phyloP scores from a whole-genome alignment of 2,113 vertebrate species.

The Heterotilapia buettikoferi region DNA sequence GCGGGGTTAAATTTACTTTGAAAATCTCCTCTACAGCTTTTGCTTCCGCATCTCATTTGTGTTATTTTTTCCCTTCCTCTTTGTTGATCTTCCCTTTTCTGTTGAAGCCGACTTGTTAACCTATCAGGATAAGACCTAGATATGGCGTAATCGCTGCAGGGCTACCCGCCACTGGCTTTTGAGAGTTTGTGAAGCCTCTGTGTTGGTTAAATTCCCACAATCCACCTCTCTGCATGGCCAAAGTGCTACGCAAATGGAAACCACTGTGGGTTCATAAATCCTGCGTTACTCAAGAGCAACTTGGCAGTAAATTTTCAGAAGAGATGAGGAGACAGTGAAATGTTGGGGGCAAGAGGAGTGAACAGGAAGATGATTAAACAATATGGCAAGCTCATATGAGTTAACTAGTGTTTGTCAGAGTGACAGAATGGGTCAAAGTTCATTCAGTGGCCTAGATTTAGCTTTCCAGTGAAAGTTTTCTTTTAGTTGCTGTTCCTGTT shows the following conservation, averaged over 20 bases:
- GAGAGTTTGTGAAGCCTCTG: background rate
- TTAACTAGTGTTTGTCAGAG: background rate
- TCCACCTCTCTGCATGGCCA: background rate
- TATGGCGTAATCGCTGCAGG: background rate
- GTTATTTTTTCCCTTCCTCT: background rate
- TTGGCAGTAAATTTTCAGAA: background rate
- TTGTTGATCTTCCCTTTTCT: background rate
- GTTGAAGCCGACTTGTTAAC: background rate
- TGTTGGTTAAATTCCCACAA: background rate
- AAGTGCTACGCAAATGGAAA: background rate
- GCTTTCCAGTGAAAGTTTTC: background rate
- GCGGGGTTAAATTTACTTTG: accelerated
- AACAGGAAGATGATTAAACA: background rate
- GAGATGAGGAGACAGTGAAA: background rate
- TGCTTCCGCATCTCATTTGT: background rate
- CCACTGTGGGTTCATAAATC: background rate
- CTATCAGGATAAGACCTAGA: background rate
- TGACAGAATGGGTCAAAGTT: background rate
- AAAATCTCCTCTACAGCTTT: background rate
- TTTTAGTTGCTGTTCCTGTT: background rate
- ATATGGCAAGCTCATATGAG: background rate
- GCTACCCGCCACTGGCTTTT: background rate
- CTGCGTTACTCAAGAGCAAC: background rate
- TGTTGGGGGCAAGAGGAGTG: background rate
- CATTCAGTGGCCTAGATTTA: background rate